Evolutionary conservation across 2,797 vertebrate genomes (phyloP), one percentile per base, ranked within the genome.

Genomic region (Chelon auratus): DNA sequence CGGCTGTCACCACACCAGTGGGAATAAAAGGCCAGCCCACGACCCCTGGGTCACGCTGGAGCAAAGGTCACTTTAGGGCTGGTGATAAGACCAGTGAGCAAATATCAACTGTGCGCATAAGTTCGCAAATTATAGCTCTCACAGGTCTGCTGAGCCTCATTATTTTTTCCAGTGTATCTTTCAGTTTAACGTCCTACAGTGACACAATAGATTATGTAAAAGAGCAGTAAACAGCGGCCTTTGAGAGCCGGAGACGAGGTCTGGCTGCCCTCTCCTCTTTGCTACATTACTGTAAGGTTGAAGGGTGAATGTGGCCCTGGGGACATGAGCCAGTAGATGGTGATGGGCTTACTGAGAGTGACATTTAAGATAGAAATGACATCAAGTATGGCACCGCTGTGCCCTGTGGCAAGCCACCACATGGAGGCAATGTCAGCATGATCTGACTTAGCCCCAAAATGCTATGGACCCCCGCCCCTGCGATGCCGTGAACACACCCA

Each of bases 301-400:
- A 90, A 89, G 90, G 89, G 89, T 91, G 89, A 92, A 89, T 4
- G 70, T 58, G 76, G 82, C 85, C 90, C 87, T 3, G 37, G 81
- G 90, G 87, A 82, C 54, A 51, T 24, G 48, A 64, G 59, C 50
- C 62, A 79, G 72, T 53, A 50, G 84, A 83, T 58, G 77, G 81
- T 63, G 82, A 89, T 26, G 77, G 81, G 57, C 75, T 75, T 69
- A 85, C 81, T 63, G 71, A 89, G 89, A 91, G 79, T 91, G 90
- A 93, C 92, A 93, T 92, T 92, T 93, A 86, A 87, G 88, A 92
- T 85, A 81, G 87, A 81, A 85, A 81, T 69, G 78, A 90, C 88
- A 90, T 91, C 62, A 76, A 89, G 84, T 68, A 79, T 85, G 88
- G 87, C 82, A 86, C 81, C 22, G 62, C 83, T 65, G 72, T 83